phyloP scores from a whole-genome alignment of 2,113 vertebrate genomes.

The Myrmophylax atrothorax region DNA sequence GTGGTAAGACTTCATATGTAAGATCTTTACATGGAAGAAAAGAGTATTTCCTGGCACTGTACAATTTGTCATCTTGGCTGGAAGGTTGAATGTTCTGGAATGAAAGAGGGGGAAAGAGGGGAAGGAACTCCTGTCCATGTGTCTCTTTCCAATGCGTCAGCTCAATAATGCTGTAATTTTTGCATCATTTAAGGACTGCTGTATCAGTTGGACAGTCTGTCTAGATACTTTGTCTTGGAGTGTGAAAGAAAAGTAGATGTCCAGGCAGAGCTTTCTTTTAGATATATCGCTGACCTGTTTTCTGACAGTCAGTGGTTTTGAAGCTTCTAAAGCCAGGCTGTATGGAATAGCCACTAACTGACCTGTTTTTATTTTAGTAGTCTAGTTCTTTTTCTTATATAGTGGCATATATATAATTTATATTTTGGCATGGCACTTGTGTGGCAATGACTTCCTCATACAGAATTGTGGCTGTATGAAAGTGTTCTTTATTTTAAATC shows the following conservation, averaged over 20 bases:
- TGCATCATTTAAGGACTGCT: not conserved
- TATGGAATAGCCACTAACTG: not conserved
- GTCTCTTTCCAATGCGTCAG: not conserved
- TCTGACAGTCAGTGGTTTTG: not conserved
- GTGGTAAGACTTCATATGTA: not conserved
- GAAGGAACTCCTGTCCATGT: not conserved
- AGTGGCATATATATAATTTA: not conserved
- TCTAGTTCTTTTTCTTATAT: not conserved
- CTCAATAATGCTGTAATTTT: not conserved
- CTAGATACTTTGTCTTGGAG: not conserved
- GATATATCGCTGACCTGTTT: not conserved
- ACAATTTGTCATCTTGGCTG: not conserved
- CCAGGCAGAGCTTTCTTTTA: not conserved
- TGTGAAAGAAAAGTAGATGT: not conserved
- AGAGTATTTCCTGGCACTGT: not conserved
- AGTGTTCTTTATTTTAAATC: not conserved
- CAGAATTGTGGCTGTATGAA: not conserved
- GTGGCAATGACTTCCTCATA: not conserved
- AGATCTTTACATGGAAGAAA: not conserved
- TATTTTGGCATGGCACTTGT: not conserved
- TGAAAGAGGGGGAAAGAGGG: not conserved
- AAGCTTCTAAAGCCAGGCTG: not conserved
- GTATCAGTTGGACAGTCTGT: not conserved
- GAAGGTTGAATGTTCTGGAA: not conserved
- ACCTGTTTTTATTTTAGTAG: not conserved